Evolutionary conservation across 2,888 invertebrate species (phyloP).

Genomic region (Drosophila infuscata): DNA sequence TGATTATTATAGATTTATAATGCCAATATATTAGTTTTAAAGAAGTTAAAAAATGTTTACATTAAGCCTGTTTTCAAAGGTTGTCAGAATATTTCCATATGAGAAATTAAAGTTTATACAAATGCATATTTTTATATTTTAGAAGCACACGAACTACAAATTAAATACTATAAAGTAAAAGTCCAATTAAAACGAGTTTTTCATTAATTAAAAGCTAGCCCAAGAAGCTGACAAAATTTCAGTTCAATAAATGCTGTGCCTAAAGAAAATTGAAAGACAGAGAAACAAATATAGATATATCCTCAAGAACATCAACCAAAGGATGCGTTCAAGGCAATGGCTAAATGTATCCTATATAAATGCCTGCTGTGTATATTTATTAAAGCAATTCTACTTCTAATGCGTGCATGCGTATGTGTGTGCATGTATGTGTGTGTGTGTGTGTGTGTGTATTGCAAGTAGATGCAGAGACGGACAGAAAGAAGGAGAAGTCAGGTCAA

Average conservation of each 20-base stretch:
- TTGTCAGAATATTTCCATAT: neutral
- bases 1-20: neutral
- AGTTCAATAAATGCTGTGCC: neutral
- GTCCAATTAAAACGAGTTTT: conserved; percentile 46
- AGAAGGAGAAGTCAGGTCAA: conserved; percentile 38
- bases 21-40: neutral
- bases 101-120: conserved; percentile 12
- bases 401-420: conserved; percentile 2
- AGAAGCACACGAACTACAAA: neutral
- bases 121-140: neutral
- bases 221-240: conserved; percentile 21
- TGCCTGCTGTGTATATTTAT: conserved; percentile 57
- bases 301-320: conserved; percentile 19
- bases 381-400: conserved; percentile 47
- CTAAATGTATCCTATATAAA: conserved; percentile 42
- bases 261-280: conserved; percentile 5
- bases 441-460: conserved; percentile 24
- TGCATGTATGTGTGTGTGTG: conserved; percentile 2
- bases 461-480: conserved; percentile 34
- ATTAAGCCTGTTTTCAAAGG: neutral
- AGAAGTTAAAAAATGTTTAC: neutral
- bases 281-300: conserved; percentile 31
- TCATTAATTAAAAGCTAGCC: conserved; percentile 29
- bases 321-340: conserved; percentile 14
- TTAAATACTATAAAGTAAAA: conserved; percentile 17